Evolutionary conservation across 2,888 invertebrate species (phyloP), one percentile per base, ranked within the genome.

Genomic region (Linyphia triangularis): DNA sequence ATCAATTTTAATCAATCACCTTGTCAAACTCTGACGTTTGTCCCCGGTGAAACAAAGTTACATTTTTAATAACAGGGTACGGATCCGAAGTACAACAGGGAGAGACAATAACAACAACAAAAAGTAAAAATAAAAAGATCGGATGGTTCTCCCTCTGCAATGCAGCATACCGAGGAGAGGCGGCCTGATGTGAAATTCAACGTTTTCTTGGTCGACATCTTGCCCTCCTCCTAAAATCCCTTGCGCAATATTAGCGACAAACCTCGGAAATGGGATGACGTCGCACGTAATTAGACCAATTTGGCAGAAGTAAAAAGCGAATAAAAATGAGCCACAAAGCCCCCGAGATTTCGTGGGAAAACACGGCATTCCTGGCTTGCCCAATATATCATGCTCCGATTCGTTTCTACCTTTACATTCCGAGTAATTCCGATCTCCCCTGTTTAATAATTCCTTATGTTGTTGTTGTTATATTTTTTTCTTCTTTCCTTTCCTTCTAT

Each of bases 1-100:
- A 88, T 88, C 86, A 81, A 88, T 88, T 88, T 88, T 88, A 88
- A 88, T 88, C 86, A 88, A 88, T 88, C 86, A 88, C 86, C 86
- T 81, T 88, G 86, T 79, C 86, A 88, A 88, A 59, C 75, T 88
- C 73, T 88, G 86, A 88, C 73, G 81, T 81, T 75, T 75, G 81
- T 81, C 81, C 78, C 78, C 69, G 81, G 75, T 88, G 86, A 88
- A 88, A 88, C 86, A 88, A 88, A 88, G 86, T 88, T 88, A 81
- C 81, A 88, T 88, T 88, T 88, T 88, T 88, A 88, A 88, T 88
- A 88, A 88, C 86, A 88, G 86, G 86, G 73, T 88, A 88, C 24
- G 28, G 67, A 43, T 73, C 26, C 65, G 59, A 33, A 75, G 59
- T 75, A 88, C 86, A 81, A 73, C 73, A 75, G 75, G 72, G 73